phyloP scores from a whole-genome alignment of 2,888 invertebrate species.

The Rugalucina vietnamica region DNA sequence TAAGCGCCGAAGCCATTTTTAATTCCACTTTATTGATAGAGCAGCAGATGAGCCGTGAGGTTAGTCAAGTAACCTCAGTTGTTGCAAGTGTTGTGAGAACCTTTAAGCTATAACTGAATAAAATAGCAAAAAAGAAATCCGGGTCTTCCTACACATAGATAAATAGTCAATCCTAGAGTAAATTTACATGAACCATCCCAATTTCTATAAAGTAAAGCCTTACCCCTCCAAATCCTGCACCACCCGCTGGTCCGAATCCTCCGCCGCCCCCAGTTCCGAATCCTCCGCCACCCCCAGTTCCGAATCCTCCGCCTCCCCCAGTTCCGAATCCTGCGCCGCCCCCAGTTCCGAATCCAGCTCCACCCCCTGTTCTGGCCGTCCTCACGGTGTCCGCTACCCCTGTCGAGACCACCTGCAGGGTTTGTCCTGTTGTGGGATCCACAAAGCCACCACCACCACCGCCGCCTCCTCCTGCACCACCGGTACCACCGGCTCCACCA shows the following conservation, averaged over 20 bases:
- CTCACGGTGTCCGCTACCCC: constrained; percentile 54
- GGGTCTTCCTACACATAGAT: too few relatives aligned
- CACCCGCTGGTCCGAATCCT: background rate
- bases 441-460: constrained; percentile 19
- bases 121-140: too few relatives aligned
- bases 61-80: too few relatives aligned
- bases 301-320: background rate
- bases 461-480: background rate
- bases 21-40: too few relatives aligned
- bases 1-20: too few relatives aligned
- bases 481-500: background rate
- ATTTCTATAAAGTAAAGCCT: background rate
- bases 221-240: background rate
- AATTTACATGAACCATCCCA: too few relatives aligned
- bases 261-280: background rate
- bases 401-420: constrained; percentile 52
- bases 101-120: too few relatives aligned
- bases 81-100: too few relatives aligned
- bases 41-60: too few relatives aligned
- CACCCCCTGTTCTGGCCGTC: constrained; percentile 47
- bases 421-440: constrained; percentile 47
- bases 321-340: background rate
- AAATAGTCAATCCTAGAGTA: too few relatives aligned
- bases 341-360: background rate
- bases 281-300: background rate